Evolutionary conservation across 2,113 vertebrate genomes (phyloP), one percentile per base, ranked within the genome.

Genomic region (Pelobates fuscus): DNA sequence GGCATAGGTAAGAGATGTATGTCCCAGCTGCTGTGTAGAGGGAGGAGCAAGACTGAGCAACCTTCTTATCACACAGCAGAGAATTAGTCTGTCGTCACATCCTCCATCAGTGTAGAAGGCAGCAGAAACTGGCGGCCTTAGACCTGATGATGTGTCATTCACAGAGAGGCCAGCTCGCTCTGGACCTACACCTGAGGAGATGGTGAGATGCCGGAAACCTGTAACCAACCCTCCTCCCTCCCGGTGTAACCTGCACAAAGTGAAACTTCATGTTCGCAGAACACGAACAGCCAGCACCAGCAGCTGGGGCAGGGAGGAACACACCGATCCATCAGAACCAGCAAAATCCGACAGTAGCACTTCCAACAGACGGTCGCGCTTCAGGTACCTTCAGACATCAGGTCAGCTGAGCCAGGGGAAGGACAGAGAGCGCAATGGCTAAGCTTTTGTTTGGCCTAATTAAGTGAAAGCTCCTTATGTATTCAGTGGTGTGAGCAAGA

Each of bases 171-270:
- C 87, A 89, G 87, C 91, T 85, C 88, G 90, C 87, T 88, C 90
- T 90, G 63, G 85, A 91, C 82, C 85, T 91, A 43, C 83, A 86
- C 78, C 60, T 86, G 67, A 90, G 91, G 89, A 94, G 92, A 95
- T 95, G 94, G 94, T 95, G 94, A 95, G 94, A 94, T 93, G 92
- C 92, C 91, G 90, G 86, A 89, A 84, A 78, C 84, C 80, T 84
- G 84, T 88, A 79, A 87, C 87, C 85, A 88, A 84, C 83, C 87
- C 87, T 79, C 76, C 89, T 68, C 79, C 83, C 64, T 87, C 92
- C 84, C 87, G 88, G 88, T 91, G 88, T 84, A 83, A 90, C 86
- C 92, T 94, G 83, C 91, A 8, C 86, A 93, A 89, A 90, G 91
- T 94, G 88, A 91, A 87, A 86, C 86, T 88, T 82, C 88, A 90